Conservation (phyloP, 2,797 vertebrate species). For the Clarias fuscus region DNA sequence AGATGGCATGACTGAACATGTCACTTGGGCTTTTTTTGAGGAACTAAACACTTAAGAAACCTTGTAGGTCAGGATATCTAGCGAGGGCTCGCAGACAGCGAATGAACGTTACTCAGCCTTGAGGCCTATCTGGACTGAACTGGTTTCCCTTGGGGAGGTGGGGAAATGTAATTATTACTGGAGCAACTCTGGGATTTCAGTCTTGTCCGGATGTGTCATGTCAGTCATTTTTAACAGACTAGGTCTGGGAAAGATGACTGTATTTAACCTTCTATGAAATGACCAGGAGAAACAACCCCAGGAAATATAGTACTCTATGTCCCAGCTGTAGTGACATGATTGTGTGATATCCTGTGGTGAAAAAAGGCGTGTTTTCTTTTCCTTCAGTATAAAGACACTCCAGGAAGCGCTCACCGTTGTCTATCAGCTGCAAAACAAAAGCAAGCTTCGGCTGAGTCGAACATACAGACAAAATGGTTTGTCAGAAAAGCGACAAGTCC, state of each 20-base stretch:
- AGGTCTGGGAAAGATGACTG: constrained; percentile 3
- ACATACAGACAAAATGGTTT: not conserved
- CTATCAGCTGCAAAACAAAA: not conserved
- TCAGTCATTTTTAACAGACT: not conserved
- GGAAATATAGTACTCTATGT: not conserved
- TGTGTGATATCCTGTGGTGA: constrained; percentile 13
- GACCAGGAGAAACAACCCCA: not conserved
- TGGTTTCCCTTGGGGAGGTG: not conserved
- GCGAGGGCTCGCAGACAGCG: not conserved
- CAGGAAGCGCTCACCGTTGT: not conserved
- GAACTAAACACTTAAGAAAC: constrained; percentile 5
- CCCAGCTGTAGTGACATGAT: constrained; percentile 2
- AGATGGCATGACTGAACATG: not conserved
- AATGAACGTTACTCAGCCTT: constrained; percentile 2
- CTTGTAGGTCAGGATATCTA: constrained; percentile 6
- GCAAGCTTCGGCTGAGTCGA: not conserved
- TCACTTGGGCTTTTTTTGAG: constrained; percentile 9
- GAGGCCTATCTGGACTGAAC: not conserved
- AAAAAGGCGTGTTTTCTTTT: not conserved
- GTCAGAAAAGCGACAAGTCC: not conserved
- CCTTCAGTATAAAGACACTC: not conserved
- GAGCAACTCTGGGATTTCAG: not conserved
- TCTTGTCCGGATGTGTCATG: not conserved
- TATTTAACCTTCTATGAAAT: not conserved
- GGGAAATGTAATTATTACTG: not conserved